Conservation (phyloP, 2,797 vertebrate genomes). For the Aulostomus chinensis region DNA sequence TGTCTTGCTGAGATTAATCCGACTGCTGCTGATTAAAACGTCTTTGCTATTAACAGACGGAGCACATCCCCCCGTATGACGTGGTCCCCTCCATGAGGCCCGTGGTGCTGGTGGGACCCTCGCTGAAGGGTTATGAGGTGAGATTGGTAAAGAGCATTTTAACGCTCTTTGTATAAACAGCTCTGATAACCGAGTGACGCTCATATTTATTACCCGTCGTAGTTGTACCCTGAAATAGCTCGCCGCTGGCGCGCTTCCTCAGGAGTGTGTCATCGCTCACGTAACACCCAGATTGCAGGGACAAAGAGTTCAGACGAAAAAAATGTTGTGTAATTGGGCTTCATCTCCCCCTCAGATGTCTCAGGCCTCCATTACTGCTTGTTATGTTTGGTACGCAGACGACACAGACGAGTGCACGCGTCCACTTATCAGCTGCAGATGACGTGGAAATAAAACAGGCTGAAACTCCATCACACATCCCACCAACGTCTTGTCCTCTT, state of each 20-base stretch:
- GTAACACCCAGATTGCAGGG: conserved; percentile 38
- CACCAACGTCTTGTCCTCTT: not conserved
- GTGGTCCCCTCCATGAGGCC: conserved; percentile 98
- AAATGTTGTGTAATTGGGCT: conserved; percentile 47
- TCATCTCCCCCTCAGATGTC: too few species aligned
- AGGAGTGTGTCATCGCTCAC: conserved; percentile 37
- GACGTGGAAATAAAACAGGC: too few species aligned
- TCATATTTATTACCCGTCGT: too few species aligned
- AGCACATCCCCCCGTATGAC: conserved; percentile 93
- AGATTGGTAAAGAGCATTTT: conserved; percentile 8
- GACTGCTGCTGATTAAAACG: conserved; percentile 24
- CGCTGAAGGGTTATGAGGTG: conserved; percentile 97
- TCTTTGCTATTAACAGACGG: conserved; percentile 83
- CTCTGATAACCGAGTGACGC: too few species aligned
- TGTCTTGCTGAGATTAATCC: conserved; percentile 1
- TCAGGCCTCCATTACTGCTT: too few species aligned
- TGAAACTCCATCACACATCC: too few species aligned
- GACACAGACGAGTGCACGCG: too few species aligned
- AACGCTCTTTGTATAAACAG: too few species aligned
- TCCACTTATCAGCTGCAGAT: too few species aligned
- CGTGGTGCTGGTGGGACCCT: conserved; percentile 94
- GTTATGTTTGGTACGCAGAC: too few species aligned
- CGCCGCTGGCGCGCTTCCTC: conserved; percentile 21
- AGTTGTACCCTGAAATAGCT: conserved; percentile 38
- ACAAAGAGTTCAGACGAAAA: conserved; percentile 43